Evolutionary conservation across 2,113 vertebrate genomes (phyloP).

Genomic region (Planiliza haematocheilus): DNA sequence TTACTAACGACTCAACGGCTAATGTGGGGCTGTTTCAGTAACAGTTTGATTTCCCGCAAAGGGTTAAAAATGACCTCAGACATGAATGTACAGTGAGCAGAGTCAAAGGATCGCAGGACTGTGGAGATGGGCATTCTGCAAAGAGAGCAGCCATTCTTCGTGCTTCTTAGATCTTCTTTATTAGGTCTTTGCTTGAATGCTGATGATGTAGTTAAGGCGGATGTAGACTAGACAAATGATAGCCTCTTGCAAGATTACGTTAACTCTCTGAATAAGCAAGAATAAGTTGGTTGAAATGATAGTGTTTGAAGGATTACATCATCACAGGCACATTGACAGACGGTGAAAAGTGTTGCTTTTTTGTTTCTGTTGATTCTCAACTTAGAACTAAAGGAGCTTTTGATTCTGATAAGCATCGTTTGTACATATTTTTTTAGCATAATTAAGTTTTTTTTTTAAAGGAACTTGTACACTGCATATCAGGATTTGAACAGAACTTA

Average conservation of each 20-base stretch:
- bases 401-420: no score
- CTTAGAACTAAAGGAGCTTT: neutral
- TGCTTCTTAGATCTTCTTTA: constrained; percentile 16
- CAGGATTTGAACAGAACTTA: neutral
- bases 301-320: constrained; percentile 29
- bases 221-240: constrained; percentile 65
- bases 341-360: neutral
- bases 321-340: neutral
- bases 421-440: no score
- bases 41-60: neutral
- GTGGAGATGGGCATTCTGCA: constrained; percentile 7
- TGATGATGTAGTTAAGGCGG: constrained; percentile 52
- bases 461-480: no score
- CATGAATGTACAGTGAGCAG: constrained; percentile 21
- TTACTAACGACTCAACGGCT: no score
- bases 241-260: constrained; percentile 2
- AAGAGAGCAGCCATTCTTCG: constrained; percentile 59
- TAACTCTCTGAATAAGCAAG: constrained; percentile 38
- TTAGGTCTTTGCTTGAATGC: constrained; percentile 36
- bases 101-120: neutral
- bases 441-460: no score
- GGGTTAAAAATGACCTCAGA: constrained; percentile 51
- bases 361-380: neutral
- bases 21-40: no score
- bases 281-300: constrained; percentile 34